These are phyloP conservation scores for Yasuhikotakia modesta DNA, from an alignment of 2,797 vertebrate species.

Conservation along the genomic window DNA sequence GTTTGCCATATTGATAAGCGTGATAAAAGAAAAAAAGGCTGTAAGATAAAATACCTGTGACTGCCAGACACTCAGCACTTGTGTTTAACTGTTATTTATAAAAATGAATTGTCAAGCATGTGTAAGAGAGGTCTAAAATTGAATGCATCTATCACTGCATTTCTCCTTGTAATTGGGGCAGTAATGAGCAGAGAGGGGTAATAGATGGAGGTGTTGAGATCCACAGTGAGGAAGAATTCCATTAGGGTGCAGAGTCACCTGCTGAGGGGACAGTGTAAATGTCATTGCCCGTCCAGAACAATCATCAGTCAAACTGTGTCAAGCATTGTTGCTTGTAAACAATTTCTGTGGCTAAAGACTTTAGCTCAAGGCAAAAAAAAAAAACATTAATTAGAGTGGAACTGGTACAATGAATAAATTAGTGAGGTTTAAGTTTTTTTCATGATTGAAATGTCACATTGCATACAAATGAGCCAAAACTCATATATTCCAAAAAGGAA, in stretches of 20 bases:
- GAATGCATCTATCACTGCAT: not conserved
- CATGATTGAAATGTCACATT: no score
- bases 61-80: not conserved
- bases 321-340: conserved; percentile 3
- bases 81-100: not conserved
- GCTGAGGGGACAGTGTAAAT: not conserved
- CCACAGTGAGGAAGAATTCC: conserved; percentile 22
- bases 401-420: conserved; percentile 1
- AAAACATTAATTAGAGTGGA: not conserved
- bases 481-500: no score
- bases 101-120: not conserved
- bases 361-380: not conserved
- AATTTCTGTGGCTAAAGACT: conserved; percentile 1
- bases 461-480: no score
- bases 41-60: not conserved
- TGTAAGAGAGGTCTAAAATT: not conserved
- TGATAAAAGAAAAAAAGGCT: not conserved
- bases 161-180: not conserved
- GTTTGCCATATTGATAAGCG: not conserved
- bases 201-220: conserved; percentile 3
- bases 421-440: not conserved
- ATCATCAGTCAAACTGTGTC: conserved; percentile 19
- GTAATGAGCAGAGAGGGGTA: conserved; percentile 10
- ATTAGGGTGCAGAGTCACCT: conserved; percentile 25
- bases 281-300: not conserved